Percentiles rank a stretch among this genome's conserved stretches.
Evolutionary conservation across 2,797 vertebrate genomes (phyloP).

Genomic region (Danio albolineatus): DNA sequence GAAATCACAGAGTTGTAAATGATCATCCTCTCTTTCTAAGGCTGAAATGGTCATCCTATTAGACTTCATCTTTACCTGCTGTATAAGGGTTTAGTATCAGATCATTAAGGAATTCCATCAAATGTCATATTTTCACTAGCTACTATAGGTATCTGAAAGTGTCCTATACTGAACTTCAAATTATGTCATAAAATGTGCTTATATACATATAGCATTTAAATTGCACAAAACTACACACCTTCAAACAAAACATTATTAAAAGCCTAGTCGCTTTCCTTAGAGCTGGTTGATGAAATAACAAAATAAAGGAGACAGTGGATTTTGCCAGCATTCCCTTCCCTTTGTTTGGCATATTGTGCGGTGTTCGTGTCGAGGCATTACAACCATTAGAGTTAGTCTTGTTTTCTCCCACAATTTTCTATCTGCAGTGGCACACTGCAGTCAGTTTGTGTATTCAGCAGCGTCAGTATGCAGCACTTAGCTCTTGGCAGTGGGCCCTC

Average conservation of each 20-base stretch:
- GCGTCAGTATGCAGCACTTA: conserved; percentile 45
- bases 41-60: too few species aligned
- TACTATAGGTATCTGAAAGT: too few species aligned
- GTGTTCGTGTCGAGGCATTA: not conserved
- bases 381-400: conserved; percentile 1
- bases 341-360: not conserved
- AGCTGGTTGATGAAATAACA: not conserved
- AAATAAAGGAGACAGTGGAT: not conserved
- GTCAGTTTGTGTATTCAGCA: conserved; percentile 48
- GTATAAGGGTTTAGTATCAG: too few species aligned
- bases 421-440: conserved; percentile 45
- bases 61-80: too few species aligned
- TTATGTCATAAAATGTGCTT: too few species aligned
- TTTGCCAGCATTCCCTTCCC: not conserved
- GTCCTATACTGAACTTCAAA: too few species aligned
- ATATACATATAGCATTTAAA: too few species aligned
- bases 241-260: not conserved
- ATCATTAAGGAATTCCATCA: too few species aligned
- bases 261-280: conserved; percentile 1
- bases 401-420: not conserved
- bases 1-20: too few species aligned
- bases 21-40: too few species aligned
- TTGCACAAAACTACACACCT: too few species aligned
- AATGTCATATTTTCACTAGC: too few species aligned
- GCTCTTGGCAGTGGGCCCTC: conserved; percentile 40